phyloP scores from a whole-genome alignment of 2,888 invertebrate genomes.

The Temnothorax ravouxi region DNA sequence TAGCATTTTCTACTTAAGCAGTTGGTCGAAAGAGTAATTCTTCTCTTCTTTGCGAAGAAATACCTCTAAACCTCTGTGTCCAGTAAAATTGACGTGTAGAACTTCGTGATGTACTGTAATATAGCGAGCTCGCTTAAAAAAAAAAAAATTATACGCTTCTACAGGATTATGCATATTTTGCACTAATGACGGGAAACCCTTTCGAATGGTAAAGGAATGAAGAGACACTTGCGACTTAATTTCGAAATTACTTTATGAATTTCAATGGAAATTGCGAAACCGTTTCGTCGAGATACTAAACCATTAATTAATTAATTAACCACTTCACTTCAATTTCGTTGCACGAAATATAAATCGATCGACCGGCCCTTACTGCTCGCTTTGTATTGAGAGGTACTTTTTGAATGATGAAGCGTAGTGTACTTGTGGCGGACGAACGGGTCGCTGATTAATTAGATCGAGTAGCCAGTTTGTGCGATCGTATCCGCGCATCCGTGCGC shows the following conservation, averaged over 20 bases:
- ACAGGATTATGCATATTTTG: not conserved
- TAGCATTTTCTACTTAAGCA: conserved; percentile 1
- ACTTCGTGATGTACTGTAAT: not conserved
- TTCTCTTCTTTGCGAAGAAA: not conserved
- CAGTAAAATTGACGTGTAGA: not conserved
- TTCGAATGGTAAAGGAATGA: not conserved
- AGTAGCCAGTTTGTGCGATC: conserved; percentile 74
- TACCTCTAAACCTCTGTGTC: no score
- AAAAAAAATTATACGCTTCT: not conserved
- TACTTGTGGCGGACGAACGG: conserved; percentile 73
- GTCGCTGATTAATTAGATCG: conserved; percentile 83
- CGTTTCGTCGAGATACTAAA: not conserved
- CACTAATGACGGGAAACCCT: conserved; percentile 1
- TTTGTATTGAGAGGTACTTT: conserved; percentile 75
- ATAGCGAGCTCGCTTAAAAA: not conserved
- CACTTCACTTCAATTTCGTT: conserved; percentile 36
- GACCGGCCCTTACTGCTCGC: conserved; percentile 67
- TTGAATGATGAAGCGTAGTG: conserved; percentile 73
- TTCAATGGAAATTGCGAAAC: conserved; percentile 3
- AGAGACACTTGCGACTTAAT: conserved; percentile 8
- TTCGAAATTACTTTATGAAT: conserved; percentile 22
- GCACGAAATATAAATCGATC: conserved; percentile 57
- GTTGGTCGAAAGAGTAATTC: not conserved
- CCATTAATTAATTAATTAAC: conserved; percentile 49
- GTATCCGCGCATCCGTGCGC: conserved; percentile 58